Conservation (phyloP, 2,113 vertebrate species). For the Emydocephalus ijimae region DNA sequence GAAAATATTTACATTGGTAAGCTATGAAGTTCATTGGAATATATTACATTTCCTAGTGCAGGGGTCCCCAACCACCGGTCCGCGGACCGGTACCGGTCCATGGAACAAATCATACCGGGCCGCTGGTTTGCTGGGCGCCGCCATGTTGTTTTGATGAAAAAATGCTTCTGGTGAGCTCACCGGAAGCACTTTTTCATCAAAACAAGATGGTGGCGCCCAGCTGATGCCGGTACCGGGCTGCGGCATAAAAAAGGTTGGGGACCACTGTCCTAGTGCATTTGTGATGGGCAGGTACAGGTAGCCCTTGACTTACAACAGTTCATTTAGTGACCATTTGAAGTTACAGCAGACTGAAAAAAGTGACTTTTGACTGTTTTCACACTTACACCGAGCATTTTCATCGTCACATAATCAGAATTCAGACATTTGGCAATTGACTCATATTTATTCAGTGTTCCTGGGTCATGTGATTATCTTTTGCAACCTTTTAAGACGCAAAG, state of each 20-base stretch:
- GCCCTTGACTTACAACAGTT: background rate
- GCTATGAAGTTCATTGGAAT: background rate
- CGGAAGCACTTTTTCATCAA: too few relatives aligned
- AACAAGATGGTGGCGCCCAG: too few relatives aligned
- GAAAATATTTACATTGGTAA: background rate
- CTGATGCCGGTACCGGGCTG: too few relatives aligned
- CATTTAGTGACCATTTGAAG: background rate
- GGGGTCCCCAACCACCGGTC: too few relatives aligned
- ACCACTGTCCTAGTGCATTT: background rate
- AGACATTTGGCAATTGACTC: background rate
- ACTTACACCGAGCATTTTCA: background rate
- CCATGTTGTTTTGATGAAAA: too few relatives aligned
- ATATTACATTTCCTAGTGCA: background rate
- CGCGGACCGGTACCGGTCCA: too few relatives aligned
- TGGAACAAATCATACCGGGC: too few relatives aligned
- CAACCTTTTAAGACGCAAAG: background rate
- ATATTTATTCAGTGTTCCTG: background rate
- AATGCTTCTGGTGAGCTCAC: too few relatives aligned
- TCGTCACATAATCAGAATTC: background rate
- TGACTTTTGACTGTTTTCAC: background rate
- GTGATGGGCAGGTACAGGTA: background rate
- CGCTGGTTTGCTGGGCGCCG: too few relatives aligned
- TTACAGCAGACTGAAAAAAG: background rate
- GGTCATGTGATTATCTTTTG: background rate
- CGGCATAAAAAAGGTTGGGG: too few relatives aligned